A percentile compares a stretch with the other conserved stretches of the same genome.
These are phyloP conservation scores for Macrotus californicus DNA, from an alignment of 2,113 vertebrate genomes.

Conservation along the genomic window DNA sequence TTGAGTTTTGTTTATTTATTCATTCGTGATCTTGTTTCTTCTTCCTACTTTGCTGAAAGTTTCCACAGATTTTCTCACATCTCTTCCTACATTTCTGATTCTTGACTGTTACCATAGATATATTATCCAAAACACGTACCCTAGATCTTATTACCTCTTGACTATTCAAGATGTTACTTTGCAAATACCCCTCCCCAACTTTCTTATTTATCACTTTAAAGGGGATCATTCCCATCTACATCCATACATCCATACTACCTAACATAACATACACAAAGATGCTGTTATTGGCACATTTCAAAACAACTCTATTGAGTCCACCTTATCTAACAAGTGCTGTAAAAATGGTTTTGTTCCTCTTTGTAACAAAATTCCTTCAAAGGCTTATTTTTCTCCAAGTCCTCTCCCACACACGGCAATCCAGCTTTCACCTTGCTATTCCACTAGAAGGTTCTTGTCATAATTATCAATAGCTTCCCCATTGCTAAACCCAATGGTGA, in stretches of 20 bases:
- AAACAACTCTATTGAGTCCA: not conserved
- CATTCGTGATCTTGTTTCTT: slow-evolving; percentile 1
- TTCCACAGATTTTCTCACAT: not conserved
- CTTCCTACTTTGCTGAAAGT: not conserved
- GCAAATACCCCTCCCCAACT: not conserved
- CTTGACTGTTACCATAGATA: not conserved
- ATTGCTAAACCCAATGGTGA: not conserved
- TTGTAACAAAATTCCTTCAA: not conserved
- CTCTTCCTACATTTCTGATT: not conserved
- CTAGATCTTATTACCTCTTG: not conserved
- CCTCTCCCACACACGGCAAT: not conserved
- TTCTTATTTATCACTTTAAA: not conserved
- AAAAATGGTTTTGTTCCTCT: not conserved
- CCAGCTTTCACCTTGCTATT: not conserved
- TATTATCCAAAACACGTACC: not conserved
- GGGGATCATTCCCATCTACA: not conserved
- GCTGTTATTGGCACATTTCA: not conserved
- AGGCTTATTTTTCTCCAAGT: not conserved
- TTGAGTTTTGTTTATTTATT: slow-evolving; percentile 4
- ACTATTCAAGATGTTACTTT: not conserved
- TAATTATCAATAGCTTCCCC: not conserved
- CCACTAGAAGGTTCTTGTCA: not conserved
- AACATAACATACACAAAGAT: not conserved
- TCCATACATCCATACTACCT: not conserved
- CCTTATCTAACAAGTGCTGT: not conserved